phyloP scores from a whole-genome alignment of 2,113 vertebrate genomes.

The Recurvirostra avosetta region DNA sequence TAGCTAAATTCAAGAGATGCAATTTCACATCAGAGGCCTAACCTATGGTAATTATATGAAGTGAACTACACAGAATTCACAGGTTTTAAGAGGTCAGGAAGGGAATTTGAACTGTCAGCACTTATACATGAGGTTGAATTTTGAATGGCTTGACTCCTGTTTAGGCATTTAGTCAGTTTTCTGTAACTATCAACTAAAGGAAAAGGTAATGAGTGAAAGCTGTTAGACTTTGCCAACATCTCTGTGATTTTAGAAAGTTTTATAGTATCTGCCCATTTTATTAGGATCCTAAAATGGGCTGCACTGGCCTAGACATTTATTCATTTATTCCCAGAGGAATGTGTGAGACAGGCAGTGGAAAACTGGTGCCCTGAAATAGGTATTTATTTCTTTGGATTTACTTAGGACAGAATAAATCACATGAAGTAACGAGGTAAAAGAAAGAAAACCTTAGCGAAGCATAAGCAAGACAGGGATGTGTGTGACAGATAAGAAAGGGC shows the following conservation, averaged over 20 bases:
- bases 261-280: not conserved
- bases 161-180: not conserved
- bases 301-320: not conserved
- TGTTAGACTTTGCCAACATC: not conserved
- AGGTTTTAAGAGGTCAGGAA: not conserved
- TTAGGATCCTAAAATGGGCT: not conserved
- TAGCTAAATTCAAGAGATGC: not conserved
- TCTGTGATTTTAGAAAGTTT: not conserved
- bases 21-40: not conserved
- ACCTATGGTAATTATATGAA: not conserved
- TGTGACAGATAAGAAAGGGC: not conserved
- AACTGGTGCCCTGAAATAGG: not conserved
- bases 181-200: not conserved
- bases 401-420: not conserved
- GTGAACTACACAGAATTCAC: not conserved
- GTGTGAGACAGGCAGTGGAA: not conserved
- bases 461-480: not conserved
- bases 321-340: not conserved
- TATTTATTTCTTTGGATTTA: not conserved
- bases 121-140: not conserved
- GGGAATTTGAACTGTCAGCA: not conserved
- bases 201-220: not conserved
- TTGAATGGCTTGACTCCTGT: not conserved
- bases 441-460: not conserved
- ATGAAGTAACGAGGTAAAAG: not conserved